Conservation (phyloP, 2,797 vertebrate genomes). For the Acestrorhynchus altus region DNA sequence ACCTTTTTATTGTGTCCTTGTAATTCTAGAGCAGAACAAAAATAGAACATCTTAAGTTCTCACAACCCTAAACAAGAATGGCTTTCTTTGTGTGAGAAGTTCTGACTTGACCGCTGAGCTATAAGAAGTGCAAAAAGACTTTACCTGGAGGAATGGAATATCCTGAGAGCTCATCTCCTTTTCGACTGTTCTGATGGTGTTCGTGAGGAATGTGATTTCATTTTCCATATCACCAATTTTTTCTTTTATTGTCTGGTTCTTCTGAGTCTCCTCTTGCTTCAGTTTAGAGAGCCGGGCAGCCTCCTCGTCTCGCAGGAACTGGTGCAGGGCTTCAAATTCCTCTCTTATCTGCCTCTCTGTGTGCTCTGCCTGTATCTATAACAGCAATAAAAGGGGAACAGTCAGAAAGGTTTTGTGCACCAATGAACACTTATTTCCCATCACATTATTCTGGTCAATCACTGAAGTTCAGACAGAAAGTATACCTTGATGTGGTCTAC, state of each 20-base stretch:
- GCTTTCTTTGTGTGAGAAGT: not conserved
- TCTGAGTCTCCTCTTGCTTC: conserved; percentile 73
- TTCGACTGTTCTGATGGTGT: conserved; percentile 74
- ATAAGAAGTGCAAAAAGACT: not conserved
- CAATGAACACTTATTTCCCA: not conserved
- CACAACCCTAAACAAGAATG: not conserved
- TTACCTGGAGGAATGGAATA: conserved; percentile 78
- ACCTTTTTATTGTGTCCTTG: conserved; percentile 81
- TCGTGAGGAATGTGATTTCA: conserved; percentile 72
- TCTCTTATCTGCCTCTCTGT: conserved; percentile 76
- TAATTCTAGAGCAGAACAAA: conserved; percentile 74
- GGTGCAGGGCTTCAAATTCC: conserved; percentile 76
- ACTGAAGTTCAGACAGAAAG: not conserved
- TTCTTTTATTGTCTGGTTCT: conserved; percentile 68
- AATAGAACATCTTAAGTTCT: conserved; percentile 1
- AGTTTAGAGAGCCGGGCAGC: conserved; percentile 69
- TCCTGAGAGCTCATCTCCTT: conserved; percentile 76
- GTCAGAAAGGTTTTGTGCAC: not conserved
- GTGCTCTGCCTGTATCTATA: conserved; percentile 75
- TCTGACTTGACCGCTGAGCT: not conserved
- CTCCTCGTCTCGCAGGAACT: conserved; percentile 79
- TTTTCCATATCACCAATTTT: conserved; percentile 70
- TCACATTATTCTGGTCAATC: not conserved
- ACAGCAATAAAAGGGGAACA: conserved; percentile 22
- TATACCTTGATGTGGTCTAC: conserved; percentile 78